Evolutionary conservation across 92 coral and sea anemone species (phyloP), one percentile per base, ranked within the genome.

Genomic region (Umimayanthus chanpuru): DNA sequence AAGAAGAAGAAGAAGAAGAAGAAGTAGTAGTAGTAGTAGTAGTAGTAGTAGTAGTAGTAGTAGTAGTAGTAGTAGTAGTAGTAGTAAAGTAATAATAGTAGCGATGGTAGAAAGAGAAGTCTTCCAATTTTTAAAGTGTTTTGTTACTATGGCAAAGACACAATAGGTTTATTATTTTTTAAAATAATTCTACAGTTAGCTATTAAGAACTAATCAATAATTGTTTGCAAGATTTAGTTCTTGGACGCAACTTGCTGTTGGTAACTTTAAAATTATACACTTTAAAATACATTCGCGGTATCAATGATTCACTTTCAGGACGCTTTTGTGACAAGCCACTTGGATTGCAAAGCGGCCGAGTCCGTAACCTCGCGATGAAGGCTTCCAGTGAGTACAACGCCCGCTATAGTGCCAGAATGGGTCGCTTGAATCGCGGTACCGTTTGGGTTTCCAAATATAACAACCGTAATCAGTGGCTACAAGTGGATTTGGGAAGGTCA

Each of bases 401-500:
- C 11, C 50, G 76, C 56, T 32, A 32, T 2, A 32, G 36, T 32
- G 36, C 36, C 36, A 32, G 36, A 32, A 32, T 32, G 36, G 36
- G 86, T 67, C 74, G 86, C 56, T 65, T 81, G 50, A 66, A 56
- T 81, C 73, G 36, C 70, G 56, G 75, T 18, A n/a, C 86, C 11
- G 53, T 23, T 11, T 81, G 86, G 86, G 86, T 81, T 21, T n/a
- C 86, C 16, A 81, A 81, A 25, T 58, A 81, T 43, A 81, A 81
- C 76, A 88, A 79, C 71, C 83, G 78, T n/a, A 82, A 70, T 20
- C 89, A 88, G 25, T 90, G 92, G 92, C 43, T 90, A n/a, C 77
- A 86, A 43, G 92, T 90, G 68, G 93, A 93, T 81, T 88, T 93
- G 49, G 90, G 93, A 73, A 81, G 79, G 38, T 79, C 89, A 88